Conservation (phyloP, 64 coral and sea anemone genomes). For the Orbicella faveolata region DNA sequence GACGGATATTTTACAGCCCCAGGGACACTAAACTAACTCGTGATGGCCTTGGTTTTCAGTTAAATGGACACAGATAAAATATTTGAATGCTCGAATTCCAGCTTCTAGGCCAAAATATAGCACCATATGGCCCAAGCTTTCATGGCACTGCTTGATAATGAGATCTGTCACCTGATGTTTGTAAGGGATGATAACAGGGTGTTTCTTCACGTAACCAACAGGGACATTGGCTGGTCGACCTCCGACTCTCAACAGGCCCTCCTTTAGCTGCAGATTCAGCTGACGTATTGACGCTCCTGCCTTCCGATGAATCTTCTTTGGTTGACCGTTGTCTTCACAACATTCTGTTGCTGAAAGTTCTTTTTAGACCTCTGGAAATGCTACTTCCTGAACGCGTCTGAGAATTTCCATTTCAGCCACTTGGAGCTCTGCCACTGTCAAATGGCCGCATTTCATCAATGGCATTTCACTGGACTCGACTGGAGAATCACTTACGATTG, state of each 20-base stretch:
- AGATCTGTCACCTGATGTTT: constrained; percentile 42
- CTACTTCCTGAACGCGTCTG: constrained; percentile 10
- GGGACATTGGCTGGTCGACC: constrained; percentile 39
- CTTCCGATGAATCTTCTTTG: constrained; percentile 6
- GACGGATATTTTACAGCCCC: too few species aligned
- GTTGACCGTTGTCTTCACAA: neutral
- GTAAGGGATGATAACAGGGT: neutral
- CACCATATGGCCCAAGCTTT: constrained; percentile 43
- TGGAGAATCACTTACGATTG: neutral
- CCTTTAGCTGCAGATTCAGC: constrained; percentile 12
- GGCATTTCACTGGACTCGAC: constrained; percentile 12
- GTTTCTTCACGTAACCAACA: constrained; percentile 16
- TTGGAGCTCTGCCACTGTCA: constrained; percentile 27
- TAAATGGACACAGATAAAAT: too few species aligned
- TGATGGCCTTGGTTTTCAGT: too few species aligned
- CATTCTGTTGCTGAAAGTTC: neutral
- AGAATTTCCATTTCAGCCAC: constrained; percentile 31
- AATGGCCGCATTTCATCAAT: constrained; percentile 12
- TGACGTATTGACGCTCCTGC: neutral
- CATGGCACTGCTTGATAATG: neutral
- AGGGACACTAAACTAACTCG: too few species aligned
- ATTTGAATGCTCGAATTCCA: too few species aligned
- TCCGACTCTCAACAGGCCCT: constrained; percentile 32
- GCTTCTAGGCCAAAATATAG: too few species aligned
- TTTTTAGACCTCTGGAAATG: constrained; percentile 21